A percentile compares a stretch with the other conserved stretches of the same genome.
Conservation (phyloP, 2,797 vertebrate genomes). For the Lepus townsendii region DNA sequence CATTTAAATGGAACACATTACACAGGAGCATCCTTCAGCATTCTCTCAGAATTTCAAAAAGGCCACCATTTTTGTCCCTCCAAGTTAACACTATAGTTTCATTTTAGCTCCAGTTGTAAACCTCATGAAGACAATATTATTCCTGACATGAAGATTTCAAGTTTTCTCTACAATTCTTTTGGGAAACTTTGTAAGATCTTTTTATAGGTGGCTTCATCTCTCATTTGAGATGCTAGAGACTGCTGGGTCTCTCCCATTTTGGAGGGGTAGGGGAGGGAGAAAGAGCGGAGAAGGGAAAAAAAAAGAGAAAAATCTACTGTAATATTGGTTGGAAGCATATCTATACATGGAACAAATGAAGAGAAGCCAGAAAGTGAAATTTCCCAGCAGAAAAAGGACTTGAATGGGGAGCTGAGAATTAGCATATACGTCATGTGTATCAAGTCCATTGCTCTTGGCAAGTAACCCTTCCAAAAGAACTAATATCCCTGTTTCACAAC, state of each 20-base stretch:
- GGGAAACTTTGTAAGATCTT: constrained; percentile 62
- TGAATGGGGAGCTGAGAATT: not conserved
- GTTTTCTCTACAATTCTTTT: constrained; percentile 52
- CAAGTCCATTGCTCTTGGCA: not conserved
- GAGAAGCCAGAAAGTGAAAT: not conserved
- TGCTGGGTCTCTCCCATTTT: not conserved
- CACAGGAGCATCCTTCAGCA: constrained; percentile 81
- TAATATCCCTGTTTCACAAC: not conserved
- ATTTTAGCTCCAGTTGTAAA: constrained; percentile 78
- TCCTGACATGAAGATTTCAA: constrained; percentile 70
- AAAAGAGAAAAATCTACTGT: not conserved
- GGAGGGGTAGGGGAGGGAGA: not conserved
- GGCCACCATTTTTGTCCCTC: constrained; percentile 73
- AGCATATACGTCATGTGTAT: rapidly evolving
- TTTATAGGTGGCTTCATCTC: not conserved
- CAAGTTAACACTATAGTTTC: constrained; percentile 77
- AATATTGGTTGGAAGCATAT: not conserved
- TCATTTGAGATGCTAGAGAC: constrained; percentile 52
- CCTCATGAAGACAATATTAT: constrained; percentile 72
- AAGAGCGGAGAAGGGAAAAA: not conserved
- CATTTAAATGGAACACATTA: constrained; percentile 84
- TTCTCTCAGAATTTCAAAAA: constrained; percentile 81
- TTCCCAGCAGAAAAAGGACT: not conserved
- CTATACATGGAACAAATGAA: not conserved
- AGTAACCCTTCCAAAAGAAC: not conserved